Evolutionary conservation across 2,797 vertebrate species (phyloP).

Genomic region (Buphagus erythrorhynchus): DNA sequence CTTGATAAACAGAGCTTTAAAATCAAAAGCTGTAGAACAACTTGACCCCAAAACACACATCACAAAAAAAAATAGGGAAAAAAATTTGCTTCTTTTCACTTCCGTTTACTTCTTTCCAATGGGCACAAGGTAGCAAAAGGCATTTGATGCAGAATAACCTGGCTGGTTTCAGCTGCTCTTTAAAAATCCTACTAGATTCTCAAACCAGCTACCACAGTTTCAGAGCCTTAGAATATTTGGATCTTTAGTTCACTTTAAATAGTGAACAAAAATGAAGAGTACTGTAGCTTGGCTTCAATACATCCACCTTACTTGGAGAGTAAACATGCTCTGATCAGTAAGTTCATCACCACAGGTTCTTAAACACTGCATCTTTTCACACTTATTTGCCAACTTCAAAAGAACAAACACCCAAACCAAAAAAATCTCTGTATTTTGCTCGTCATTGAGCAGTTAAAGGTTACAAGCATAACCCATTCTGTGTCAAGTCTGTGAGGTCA

Average conservation of each 20-base stretch:
- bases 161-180: neutral
- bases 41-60: neutral
- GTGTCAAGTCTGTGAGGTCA: neutral
- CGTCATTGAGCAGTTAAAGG: neutral
- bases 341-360: neutral
- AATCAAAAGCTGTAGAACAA: neutral
- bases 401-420: neutral
- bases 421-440: neutral
- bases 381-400: neutral
- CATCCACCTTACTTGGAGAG: neutral
- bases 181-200: neutral
- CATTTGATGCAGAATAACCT: neutral
- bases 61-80: neutral
- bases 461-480: neutral
- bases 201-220: neutral
- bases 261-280: neutral
- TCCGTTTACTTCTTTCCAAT: neutral
- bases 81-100: neutral
- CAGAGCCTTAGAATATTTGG: neutral
- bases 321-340: neutral
- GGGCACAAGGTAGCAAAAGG: conserved; percentile 16
- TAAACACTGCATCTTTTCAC: neutral
- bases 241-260: neutral
- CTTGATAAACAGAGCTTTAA: neutral
- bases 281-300: neutral